Percentiles rank a stretch among this genome's conserved stretches.
Conservation (phyloP, 2,797 vertebrate genomes). For the Lutjanus argentimaculatus region DNA sequence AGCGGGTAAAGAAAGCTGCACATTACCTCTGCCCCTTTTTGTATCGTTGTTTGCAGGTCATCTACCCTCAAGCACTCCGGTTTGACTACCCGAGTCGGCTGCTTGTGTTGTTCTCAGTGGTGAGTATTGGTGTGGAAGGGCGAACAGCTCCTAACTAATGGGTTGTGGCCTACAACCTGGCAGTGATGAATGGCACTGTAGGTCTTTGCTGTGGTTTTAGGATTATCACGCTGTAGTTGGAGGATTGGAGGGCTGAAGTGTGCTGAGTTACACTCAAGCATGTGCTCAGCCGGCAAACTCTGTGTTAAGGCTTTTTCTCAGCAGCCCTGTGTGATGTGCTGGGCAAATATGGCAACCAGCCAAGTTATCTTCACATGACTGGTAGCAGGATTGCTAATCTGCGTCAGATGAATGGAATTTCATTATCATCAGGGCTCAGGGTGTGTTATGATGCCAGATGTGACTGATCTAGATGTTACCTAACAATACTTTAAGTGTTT, state of each 20-base stretch:
- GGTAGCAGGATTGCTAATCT: neutral
- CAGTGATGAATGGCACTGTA: slow-evolving; percentile 78
- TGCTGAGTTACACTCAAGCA: slow-evolving; percentile 54
- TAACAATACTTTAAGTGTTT: slow-evolving; percentile 25
- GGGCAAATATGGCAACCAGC: slow-evolving; percentile 24
- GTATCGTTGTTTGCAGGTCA: slow-evolving; percentile 15
- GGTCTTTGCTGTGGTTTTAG: slow-evolving; percentile 57
- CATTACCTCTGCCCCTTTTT: slow-evolving; percentile 17
- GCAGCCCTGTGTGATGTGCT: slow-evolving; percentile 17
- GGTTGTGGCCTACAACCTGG: slow-evolving; percentile 56
- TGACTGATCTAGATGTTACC: slow-evolving; percentile 21
- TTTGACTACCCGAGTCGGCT: neutral
- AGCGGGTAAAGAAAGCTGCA: slow-evolving; percentile 4
- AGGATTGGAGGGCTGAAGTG: slow-evolving; percentile 48
- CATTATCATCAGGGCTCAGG: slow-evolving; percentile 22
- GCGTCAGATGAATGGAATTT: slow-evolving; percentile 21
- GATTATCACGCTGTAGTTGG: slow-evolving; percentile 63
- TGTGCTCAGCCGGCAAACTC: slow-evolving; percentile 38
- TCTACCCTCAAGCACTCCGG: slow-evolving; percentile 13
- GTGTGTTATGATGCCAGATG: slow-evolving; percentile 15
- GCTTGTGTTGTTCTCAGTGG: slow-evolving; percentile 43
- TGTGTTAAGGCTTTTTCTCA: neutral
- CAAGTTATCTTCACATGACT: slow-evolving; percentile 40
- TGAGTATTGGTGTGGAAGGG: slow-evolving; percentile 55
- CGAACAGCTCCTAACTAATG: slow-evolving; percentile 68